These are phyloP conservation scores for Apodemia mormo DNA, from an alignment of 2,888 invertebrate species.

Conservation along the genomic window DNA sequence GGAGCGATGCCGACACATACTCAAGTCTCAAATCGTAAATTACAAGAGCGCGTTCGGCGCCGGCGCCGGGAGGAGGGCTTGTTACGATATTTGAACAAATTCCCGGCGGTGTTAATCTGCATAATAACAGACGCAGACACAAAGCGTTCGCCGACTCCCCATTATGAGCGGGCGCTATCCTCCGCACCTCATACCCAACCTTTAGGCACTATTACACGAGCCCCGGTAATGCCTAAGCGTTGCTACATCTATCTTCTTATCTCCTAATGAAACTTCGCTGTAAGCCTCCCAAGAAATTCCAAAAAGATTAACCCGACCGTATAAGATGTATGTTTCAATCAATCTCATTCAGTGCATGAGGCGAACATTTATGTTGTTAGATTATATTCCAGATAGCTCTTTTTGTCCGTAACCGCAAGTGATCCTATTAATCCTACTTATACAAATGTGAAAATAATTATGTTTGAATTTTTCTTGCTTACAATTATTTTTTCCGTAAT, in stretches of 20 bases:
- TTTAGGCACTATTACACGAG: conserved; percentile 10
- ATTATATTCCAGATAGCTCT: background rate
- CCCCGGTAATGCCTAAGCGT: conserved; percentile 11
- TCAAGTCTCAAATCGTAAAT: conserved; percentile 73
- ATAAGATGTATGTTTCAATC: conserved; percentile 12
- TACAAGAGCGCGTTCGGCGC: conserved; percentile 69
- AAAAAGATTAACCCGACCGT: conserved; percentile 9
- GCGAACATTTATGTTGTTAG: background rate
- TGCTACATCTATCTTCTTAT: conserved; percentile 16
- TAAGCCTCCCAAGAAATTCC: conserved; percentile 12
- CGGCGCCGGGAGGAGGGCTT: conserved; percentile 77
- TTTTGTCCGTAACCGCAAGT: background rate
- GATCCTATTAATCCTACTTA: no score
- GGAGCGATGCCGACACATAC: conserved; percentile 72
- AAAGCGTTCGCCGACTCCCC: conserved; percentile 74
- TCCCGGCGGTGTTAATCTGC: conserved; percentile 82
- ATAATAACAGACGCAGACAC: conserved; percentile 79
- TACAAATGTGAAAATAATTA: background rate
- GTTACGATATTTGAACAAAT: conserved; percentile 82
- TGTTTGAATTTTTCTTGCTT: no score
- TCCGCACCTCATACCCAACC: conserved; percentile 42
- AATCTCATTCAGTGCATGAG: conserved; percentile 10
- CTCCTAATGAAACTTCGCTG: conserved; percentile 18
- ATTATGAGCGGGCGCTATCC: conserved; percentile 79
- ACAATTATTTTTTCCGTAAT: no score